Base-by-base conservation (phyloP, 2,888 invertebrate species). In the Epinotia brunnichana region DNA sequence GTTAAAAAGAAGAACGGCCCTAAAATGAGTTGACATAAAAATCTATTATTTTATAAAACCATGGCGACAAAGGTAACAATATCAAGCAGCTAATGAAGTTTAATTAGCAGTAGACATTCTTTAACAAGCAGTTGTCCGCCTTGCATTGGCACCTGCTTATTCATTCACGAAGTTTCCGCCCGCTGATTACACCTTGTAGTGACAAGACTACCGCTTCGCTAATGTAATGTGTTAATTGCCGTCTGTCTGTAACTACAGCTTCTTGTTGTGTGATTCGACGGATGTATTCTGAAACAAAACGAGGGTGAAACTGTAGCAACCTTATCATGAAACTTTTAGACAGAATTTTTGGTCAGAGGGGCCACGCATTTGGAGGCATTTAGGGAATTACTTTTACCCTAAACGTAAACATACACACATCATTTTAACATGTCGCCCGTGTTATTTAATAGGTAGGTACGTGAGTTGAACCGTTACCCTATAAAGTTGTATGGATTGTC, bases 181-280 rank as follows among this genome's bases (percentile, higher is more conserved):
- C 82, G 79, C 82, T 89, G 84, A 90, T 90, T 88, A 86, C 83
- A 81, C 84, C 81, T 86, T 85, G 84, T 82, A 79, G 78, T 80
- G 81, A 81, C 81, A 78, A 80, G 81, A 83, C 77, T 76, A 74
- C 77, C 69, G 76, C 69, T 74, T 76, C 76, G 77, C 77, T 56
- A 66, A 66, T 66, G 56, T 86, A 85, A 86, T 83, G 80, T 80
- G 81, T 78, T 90, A 90, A 90, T 90, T 86, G 83, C 80, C 76
- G 75, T 78, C 79, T 83, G 82, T 75, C 76, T 79, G 78, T 85
- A 84, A 86, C 79, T 84, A 80, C 79, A 67, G 76, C 77, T 72
- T 71, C 64, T 74, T 61, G 68, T 69, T 74, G 62, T 69, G 66
- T 73, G 24, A 63, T 67, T 74, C 66, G n/a, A 63, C 57, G 54